Percentiles rank a stretch among this genome's conserved stretches.
Evolutionary conservation across 2,888 invertebrate species (phyloP).

Genomic region (Ectropis crepuscularia): DNA sequence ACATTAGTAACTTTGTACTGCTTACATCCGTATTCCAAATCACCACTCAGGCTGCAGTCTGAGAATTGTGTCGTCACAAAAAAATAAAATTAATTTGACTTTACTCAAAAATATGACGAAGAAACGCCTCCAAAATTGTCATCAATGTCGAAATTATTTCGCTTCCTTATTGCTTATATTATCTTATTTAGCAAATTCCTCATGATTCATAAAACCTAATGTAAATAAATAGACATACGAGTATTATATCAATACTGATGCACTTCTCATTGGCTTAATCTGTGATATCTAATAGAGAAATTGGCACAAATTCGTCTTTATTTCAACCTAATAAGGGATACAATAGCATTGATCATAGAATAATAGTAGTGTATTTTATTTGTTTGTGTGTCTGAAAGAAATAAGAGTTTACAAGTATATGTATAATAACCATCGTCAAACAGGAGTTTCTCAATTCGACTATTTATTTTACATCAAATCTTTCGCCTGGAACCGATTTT

Average conservation of each 20-base stretch:
- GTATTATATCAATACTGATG: constrained; percentile 35
- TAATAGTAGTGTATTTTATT: not conserved
- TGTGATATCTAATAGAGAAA: constrained; percentile 74
- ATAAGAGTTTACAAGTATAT: not conserved
- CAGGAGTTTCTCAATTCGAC: too few species aligned
- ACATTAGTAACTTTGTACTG: too few species aligned
- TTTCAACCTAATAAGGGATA: constrained; percentile 36
- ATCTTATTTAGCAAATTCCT: constrained; percentile 8
- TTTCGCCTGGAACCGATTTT: too few species aligned
- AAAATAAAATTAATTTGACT: too few species aligned
- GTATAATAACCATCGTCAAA: too few species aligned
- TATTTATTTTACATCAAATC: too few species aligned
- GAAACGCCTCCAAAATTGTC: not conserved
- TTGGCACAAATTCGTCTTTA: constrained; percentile 57
- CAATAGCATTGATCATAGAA: constrained; percentile 32
- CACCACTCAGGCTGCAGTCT: too few species aligned
- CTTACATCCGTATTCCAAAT: too few species aligned
- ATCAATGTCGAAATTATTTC: not conserved
- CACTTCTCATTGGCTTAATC: constrained; percentile 76
- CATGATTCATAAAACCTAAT: constrained; percentile 35
- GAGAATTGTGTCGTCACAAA: too few species aligned
- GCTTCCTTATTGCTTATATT: too few species aligned
- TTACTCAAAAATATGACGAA: too few species aligned
- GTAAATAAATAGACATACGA: constrained; percentile 37
- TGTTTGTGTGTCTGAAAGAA: constrained; percentile 1